Evolutionary conservation across 2,797 vertebrate genomes (phyloP).

Genomic region (Halcyon leucocephala): DNA sequence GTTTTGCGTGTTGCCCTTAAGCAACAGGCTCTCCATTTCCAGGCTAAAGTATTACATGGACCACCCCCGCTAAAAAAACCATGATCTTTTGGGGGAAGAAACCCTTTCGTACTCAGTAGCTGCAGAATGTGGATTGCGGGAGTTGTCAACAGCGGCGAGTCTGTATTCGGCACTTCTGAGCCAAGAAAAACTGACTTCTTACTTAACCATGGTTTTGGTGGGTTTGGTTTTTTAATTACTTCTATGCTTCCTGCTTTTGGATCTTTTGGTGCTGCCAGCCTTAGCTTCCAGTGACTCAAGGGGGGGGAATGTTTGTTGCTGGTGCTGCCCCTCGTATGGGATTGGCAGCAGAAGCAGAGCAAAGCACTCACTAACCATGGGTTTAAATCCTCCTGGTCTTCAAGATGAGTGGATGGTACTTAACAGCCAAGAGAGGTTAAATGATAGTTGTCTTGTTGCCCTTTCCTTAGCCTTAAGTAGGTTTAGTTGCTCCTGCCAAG

Average conservation of each 20-base stretch:
- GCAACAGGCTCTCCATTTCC: not conserved
- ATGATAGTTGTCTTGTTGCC: not conserved
- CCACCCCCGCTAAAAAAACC: not conserved
- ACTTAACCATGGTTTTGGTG: not conserved
- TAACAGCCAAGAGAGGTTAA: not conserved
- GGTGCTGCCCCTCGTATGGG: not conserved
- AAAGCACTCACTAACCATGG: not conserved
- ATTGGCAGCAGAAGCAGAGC: not conserved
- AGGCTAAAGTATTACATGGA: not conserved
- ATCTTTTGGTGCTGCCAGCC: not conserved
- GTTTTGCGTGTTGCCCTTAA: constrained; percentile 31
- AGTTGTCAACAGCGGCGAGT: not conserved
- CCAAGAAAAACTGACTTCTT: not conserved
- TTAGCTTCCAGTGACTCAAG: not conserved
- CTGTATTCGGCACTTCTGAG: not conserved
- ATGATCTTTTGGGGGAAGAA: not conserved
- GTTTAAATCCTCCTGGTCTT: not conserved
- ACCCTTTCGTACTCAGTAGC: not conserved
- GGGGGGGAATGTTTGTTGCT: not conserved
- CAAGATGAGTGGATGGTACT: not conserved
- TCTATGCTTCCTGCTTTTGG: not conserved
- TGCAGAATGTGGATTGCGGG: not conserved
- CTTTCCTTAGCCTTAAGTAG: not conserved
- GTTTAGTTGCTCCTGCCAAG: not conserved
- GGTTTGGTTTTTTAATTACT: not conserved